Evolutionary conservation across 2,113 vertebrate genomes (phyloP).

Genomic region (Atlantisia rogersi): DNA sequence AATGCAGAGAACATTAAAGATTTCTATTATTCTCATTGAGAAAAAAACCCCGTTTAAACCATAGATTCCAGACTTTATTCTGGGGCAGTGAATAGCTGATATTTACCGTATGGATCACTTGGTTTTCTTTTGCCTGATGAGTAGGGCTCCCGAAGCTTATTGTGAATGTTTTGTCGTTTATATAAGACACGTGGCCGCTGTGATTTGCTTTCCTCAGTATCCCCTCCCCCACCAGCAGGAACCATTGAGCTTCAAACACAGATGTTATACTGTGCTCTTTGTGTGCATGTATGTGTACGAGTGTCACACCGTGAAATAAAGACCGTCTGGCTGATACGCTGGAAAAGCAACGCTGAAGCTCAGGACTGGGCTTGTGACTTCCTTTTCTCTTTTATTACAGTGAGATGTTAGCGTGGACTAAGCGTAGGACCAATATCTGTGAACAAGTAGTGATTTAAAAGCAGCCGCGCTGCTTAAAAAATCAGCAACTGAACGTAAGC

Average conservation of each 20-base stretch:
- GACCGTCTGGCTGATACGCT: neutral
- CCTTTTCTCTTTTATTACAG: neutral
- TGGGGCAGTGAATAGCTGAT: neutral
- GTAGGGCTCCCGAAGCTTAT: constrained; percentile 14
- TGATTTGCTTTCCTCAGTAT: constrained; percentile 70
- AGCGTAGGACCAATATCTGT: neutral
- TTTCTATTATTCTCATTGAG: neutral
- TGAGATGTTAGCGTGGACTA: neutral
- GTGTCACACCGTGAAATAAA: constrained; percentile 10
- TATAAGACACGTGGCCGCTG: constrained; percentile 56
- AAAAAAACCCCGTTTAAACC: neutral
- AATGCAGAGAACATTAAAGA: neutral
- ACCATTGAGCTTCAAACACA: constrained; percentile 53
- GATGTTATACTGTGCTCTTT: constrained; percentile 48
- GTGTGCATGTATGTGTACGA: constrained; percentile 3
- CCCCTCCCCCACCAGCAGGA: constrained; percentile 64
- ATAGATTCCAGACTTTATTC: neutral
- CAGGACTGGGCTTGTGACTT: neutral
- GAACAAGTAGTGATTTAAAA: constrained; percentile 30
- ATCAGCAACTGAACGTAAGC: constrained; percentile 36
- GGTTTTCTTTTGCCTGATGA: constrained; percentile 49
- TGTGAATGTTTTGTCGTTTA: constrained; percentile 47
- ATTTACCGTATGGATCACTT: constrained; percentile 25
- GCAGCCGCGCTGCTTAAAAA: constrained; percentile 34
- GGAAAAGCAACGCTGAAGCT: neutral